Evolutionary conservation across 2,797 vertebrate genomes (phyloP), one percentile per base, ranked within the genome.

Genomic region (Bovichtus variegatus): DNA sequence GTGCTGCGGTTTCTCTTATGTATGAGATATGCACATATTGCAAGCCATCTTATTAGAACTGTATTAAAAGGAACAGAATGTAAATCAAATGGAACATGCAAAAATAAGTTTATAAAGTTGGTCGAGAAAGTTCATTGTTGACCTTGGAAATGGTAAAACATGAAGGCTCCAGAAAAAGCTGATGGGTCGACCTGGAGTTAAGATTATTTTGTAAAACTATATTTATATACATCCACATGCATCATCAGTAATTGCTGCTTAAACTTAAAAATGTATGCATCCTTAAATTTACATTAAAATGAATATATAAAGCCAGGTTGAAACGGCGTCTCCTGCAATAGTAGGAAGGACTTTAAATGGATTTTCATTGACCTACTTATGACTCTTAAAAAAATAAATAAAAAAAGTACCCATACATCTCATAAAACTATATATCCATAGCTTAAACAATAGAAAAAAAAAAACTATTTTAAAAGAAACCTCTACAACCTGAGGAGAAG

Each of bases 311-410:
- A 36, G 41, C 13, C 40, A 51, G 21, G 19, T 47, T 41, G 2
- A 31, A 60, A 10, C 19, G n/a, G 34, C 21, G 46, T 44, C 21
- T 70, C 11, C 13, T 61, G 6, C 47, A 70, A 71, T 41, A 21
- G 10, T 71, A 68, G 38, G 8, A 79, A 85, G 8, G 3, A 50
- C 40, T 44, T 76, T 0, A 65, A 44, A 85, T 71, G 2, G 57
- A 78, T 87, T 85, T 80, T 74, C 49, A 79, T 16, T 85, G 68
- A 89, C 76, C 75, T 74, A 84, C 44, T 72, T 79, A 46, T 43
- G 74, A 46, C 64, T 77, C 13, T 71, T 36, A 10, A 72, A 70
- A 21, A 69, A 19, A 27, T 27, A 27, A 27, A n/a, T n/a, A n/a
- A n/a, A n/a, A n/a, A n/a, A n/a, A 27, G 23, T 15, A 58, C 25